These are phyloP conservation scores for Myodes glareolus DNA, from an alignment of 2,113 vertebrate genomes.

Conservation along the genomic window DNA sequence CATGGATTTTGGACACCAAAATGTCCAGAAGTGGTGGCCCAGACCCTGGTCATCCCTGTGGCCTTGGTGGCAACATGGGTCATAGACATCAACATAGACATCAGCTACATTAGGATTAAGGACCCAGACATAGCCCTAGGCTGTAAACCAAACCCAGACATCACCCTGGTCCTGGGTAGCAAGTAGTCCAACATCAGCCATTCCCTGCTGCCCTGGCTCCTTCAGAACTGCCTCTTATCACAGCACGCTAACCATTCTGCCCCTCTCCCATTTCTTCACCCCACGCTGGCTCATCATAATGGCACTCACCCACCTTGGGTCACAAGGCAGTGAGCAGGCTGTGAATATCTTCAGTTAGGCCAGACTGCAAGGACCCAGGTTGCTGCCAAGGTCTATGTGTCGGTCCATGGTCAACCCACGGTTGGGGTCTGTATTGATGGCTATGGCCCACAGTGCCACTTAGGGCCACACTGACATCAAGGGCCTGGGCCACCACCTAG, in stretches of 20 bases:
- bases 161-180: background rate
- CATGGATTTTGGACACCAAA: too few species aligned
- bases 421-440: too few species aligned
- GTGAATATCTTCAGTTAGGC: background rate
- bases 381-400: background rate
- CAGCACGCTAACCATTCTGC: background rate
- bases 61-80: background rate
- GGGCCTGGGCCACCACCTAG: too few species aligned
- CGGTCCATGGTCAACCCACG: too few species aligned
- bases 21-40: too few species aligned
- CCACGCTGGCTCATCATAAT: background rate
- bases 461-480: too few species aligned
- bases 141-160: background rate
- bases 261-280: background rate
- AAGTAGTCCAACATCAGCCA: background rate
- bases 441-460: too few species aligned
- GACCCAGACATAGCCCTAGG: background rate
- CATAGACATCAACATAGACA: background rate
- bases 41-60: background rate
- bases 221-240: background rate
- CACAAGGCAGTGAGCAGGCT: background rate
- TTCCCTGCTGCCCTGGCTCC: background rate
- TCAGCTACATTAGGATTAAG: background rate
- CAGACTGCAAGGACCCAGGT: background rate
- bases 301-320: background rate